Base-by-base conservation (phyloP, 2,797 vertebrate species). In the Gadopsis bispinosus region DNA sequence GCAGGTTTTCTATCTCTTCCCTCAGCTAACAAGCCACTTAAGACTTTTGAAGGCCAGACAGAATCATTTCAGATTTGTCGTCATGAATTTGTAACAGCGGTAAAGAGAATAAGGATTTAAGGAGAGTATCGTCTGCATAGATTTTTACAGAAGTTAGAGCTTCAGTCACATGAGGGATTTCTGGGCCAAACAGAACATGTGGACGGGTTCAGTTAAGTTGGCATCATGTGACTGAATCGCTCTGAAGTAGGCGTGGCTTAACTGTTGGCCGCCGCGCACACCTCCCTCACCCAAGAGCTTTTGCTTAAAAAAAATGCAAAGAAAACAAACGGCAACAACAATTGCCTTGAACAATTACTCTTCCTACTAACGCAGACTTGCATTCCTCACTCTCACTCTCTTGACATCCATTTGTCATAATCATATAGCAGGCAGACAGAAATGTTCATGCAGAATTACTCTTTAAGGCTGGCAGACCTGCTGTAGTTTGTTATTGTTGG, bases 81-180 rank as follows among this genome's bases (percentile, higher is more conserved):
- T 20, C 53, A 16, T 45, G 26, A 7, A 58, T 47, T 11, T 48
- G 37, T n/a, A 33, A 69, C 5, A 9, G 45, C 26, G 11, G 39
- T 1, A 7, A 64, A 29, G 3, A 53, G 19, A 72, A 22, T 63
- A 20, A 5, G 0, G 5, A 41, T 47, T 71, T 26, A 63, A 80
- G 9, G 13, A 80, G 13, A 20, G 69, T 62, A 26, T 88, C 75
- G 2, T 87, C 85, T 69, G 83, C 87, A 84, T 78, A 87, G 26
- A 83, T 33, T 17, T 14, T 29, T 17, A 77, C n/a, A 29, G 7
- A 31, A 1, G 7, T 43, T 69, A 2, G 2, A 39, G 3, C 13
- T 22, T 56, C 5, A n/a, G 19, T 29, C 33, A 12, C 55, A 8
- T 54, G 26, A 39, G 10, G 37, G 9, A 19, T 26, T 39, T 67